Percentiles rank a stretch among this genome's conserved stretches.
These are phyloP conservation scores for Sycobia sp. DNA, from an alignment of 1,140 invertebrate species.

Conservation along the genomic window DNA sequence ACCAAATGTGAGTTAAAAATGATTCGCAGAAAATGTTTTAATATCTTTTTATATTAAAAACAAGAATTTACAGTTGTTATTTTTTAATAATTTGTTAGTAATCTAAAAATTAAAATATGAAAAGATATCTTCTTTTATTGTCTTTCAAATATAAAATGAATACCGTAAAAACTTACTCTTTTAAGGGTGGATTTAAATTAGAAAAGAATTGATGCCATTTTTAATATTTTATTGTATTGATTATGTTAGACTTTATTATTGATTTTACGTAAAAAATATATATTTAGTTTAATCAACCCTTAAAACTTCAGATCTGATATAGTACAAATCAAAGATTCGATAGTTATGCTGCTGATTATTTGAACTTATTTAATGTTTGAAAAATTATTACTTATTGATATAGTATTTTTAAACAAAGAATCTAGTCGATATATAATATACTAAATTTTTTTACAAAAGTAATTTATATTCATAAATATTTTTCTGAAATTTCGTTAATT, in stretches of 20 bases:
- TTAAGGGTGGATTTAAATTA: background rate
- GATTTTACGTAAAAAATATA: background rate
- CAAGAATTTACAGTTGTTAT: too few species aligned
- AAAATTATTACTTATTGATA: background rate
- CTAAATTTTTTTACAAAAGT: background rate
- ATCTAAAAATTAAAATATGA: too few species aligned
- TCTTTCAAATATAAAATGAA: too few species aligned
- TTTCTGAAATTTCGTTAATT: constrained; percentile 15
- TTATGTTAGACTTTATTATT: background rate
- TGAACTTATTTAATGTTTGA: background rate
- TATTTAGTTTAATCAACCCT: constrained; percentile 6
- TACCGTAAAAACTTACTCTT: too few species aligned
- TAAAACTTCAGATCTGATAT: constrained; percentile 13
- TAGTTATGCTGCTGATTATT: too few species aligned
- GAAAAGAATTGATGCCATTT: background rate
- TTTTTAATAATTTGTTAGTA: too few species aligned
- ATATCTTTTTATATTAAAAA: too few species aligned
- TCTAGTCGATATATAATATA: too few species aligned
- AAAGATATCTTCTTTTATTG: too few species aligned
- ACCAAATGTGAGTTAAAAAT: too few species aligned
- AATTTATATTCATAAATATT: background rate
- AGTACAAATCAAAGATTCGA: constrained; percentile 32
- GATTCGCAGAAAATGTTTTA: too few species aligned
- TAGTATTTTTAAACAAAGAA: background rate
- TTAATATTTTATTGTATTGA: background rate